phyloP scores from a whole-genome alignment of 1,140 invertebrate species.

The Sweltsa coloradensis region DNA sequence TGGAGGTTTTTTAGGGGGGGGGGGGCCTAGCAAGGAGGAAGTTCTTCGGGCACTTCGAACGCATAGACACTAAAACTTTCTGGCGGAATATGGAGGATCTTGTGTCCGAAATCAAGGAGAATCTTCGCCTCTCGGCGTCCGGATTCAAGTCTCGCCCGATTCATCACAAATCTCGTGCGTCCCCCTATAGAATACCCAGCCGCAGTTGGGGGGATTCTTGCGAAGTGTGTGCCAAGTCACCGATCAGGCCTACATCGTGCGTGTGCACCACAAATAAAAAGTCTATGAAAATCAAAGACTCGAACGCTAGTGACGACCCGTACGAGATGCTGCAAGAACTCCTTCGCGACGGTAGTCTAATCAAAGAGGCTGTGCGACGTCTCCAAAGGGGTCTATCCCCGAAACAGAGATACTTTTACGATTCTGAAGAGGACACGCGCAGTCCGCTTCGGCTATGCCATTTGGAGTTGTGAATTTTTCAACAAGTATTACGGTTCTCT shows the following conservation, averaged over 20 bases:
- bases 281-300: conserved; percentile 11
- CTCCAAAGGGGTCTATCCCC: conserved; percentile 39
- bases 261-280: conserved; percentile 16
- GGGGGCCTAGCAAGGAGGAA: too few species aligned
- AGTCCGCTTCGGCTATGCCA: conserved; percentile 17
- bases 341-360: conserved; percentile 48
- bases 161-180: conserved; percentile 35
- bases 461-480: conserved; percentile 11
- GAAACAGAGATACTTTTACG: conserved; percentile 35
- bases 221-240: conserved; percentile 25
- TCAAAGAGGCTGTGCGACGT: conserved; percentile 55
- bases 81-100: conserved; percentile 48
- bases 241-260: conserved; percentile 18
- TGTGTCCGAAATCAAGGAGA: conserved; percentile 56
- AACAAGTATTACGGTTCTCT: neutral
- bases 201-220: conserved; percentile 33
- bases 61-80: conserved; percentile 36
- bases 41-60: too few species aligned
- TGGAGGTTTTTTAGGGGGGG: too few species aligned
- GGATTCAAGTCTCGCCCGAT: conserved; percentile 31
- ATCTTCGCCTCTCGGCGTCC: conserved; percentile 42
- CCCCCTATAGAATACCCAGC: conserved; percentile 44
- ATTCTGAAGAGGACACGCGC: conserved; percentile 34
- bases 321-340: conserved; percentile 52
- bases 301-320: conserved; percentile 38